These are phyloP conservation scores for Podarcis raffonei DNA, from an alignment of 2,113 vertebrate genomes.

Conservation along the genomic window DNA sequence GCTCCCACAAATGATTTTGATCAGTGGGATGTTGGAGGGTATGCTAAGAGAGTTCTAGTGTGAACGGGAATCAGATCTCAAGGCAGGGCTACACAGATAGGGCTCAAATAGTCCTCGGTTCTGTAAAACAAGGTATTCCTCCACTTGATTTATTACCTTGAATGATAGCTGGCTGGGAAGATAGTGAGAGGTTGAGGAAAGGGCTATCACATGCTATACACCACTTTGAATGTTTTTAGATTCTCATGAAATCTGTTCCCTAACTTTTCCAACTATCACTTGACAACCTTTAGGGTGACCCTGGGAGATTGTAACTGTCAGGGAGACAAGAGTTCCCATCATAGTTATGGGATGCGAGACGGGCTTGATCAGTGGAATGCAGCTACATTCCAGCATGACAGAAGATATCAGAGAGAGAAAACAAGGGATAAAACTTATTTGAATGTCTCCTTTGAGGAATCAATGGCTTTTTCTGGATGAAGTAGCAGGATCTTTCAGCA, in stretches of 20 bases:
- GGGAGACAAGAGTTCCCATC: background rate
- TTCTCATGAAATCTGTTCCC: background rate
- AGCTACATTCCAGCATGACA: background rate
- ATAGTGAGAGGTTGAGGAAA: no score
- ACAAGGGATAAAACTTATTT: background rate
- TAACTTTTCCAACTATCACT: background rate
- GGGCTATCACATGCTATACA: no score
- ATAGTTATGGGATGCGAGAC: background rate
- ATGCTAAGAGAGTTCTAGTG: background rate
- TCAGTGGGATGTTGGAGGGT: no score
- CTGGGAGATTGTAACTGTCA: background rate
- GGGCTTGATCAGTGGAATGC: background rate
- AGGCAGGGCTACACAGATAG: background rate
- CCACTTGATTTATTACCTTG: background rate
- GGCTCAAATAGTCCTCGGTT: background rate
- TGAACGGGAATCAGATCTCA: background rate
- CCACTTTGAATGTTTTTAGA: background rate
- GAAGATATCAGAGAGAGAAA: background rate
- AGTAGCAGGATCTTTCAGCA: background rate
- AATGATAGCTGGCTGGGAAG: background rate
- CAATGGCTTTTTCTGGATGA: background rate
- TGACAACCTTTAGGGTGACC: background rate
- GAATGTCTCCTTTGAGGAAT: constrained; percentile 17
- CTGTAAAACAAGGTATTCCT: background rate
- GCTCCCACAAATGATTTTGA: no score